Evolutionary conservation across 2,888 invertebrate species (phyloP).

Genomic region (Nephrocerus scutellatus): DNA sequence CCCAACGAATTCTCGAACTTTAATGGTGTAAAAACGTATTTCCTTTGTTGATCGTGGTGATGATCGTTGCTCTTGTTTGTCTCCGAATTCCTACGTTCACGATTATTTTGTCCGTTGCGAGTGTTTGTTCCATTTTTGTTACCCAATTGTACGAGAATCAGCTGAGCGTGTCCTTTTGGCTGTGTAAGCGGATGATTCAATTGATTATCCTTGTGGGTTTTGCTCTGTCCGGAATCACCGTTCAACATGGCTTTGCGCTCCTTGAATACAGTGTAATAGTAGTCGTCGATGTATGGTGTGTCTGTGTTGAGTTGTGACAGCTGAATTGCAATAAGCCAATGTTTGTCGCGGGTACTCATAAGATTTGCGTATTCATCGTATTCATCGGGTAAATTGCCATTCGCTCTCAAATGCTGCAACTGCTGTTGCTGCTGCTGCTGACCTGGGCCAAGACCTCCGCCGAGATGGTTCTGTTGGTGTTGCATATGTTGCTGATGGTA

Average conservation of each 20-base stretch:
- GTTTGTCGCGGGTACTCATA: constrained; percentile 91
- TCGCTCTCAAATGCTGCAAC: constrained; percentile 40
- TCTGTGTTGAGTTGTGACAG: constrained; percentile 87
- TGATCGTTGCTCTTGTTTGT: constrained; percentile 46
- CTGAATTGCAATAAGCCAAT: constrained; percentile 95
- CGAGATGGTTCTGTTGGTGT: constrained; percentile 32
- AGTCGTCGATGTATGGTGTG: constrained; percentile 94
- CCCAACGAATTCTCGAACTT: constrained; percentile 96
- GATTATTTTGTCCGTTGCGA: constrained; percentile 52
- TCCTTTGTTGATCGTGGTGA: constrained; percentile 60
- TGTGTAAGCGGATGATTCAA: constrained; percentile 56
- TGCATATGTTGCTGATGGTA: constrained; percentile 22
- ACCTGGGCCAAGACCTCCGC: constrained; percentile 33
- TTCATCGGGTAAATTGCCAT: constrained; percentile 46
- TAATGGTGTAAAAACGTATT: constrained; percentile 70
- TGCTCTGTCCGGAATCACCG: constrained; percentile 53
- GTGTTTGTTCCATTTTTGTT: constrained; percentile 48
- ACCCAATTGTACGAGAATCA: constrained; percentile 45
- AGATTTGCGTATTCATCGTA: constrained; percentile 81
- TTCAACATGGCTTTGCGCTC: constrained; percentile 57
- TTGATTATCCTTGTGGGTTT: constrained; percentile 58
- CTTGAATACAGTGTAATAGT: constrained; percentile 83
- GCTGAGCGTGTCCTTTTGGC: constrained; percentile 47
- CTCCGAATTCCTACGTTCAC: constrained; percentile 53
- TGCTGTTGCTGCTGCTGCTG: constrained; percentile 30